Evolutionary conservation across 2,113 vertebrate genomes (phyloP).

Genomic region (Passer domesticus): DNA sequence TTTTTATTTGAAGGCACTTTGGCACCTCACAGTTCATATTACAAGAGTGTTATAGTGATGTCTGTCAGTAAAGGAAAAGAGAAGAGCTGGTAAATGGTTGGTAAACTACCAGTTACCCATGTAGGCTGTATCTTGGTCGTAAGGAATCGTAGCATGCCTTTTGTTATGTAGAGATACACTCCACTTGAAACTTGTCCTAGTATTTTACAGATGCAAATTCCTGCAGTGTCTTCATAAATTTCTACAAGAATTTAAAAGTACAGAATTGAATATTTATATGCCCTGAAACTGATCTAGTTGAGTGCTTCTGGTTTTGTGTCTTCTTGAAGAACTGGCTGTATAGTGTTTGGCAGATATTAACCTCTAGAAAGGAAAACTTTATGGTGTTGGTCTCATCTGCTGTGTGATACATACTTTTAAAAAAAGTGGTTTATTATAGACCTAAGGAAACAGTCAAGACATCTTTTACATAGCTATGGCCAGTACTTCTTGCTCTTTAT

Average conservation of each 20-base stretch:
- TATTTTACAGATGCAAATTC: background rate
- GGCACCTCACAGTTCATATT: background rate
- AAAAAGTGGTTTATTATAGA: background rate
- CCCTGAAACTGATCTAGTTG: background rate
- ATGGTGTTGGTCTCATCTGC: background rate
- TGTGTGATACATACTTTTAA: background rate
- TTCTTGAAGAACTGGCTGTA: background rate
- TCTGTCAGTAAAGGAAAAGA: background rate
- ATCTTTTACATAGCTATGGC: background rate
- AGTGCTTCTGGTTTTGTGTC: background rate
- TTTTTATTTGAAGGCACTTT: slow-evolving; percentile 49
- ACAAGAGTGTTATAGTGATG: background rate
- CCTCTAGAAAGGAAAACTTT: background rate
- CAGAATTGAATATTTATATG: background rate
- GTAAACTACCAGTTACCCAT: background rate
- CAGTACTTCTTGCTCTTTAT: background rate
- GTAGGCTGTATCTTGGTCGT: background rate
- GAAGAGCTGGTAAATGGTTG: background rate
- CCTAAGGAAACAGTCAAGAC: background rate
- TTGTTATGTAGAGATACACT: background rate
- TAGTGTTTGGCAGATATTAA: background rate
- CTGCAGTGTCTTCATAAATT: background rate
- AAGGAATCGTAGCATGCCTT: background rate
- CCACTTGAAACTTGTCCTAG: background rate
- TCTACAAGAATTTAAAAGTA: background rate